phyloP scores from a whole-genome alignment of 2,113 vertebrate genomes.

The Grammomys dolichurus region DNA sequence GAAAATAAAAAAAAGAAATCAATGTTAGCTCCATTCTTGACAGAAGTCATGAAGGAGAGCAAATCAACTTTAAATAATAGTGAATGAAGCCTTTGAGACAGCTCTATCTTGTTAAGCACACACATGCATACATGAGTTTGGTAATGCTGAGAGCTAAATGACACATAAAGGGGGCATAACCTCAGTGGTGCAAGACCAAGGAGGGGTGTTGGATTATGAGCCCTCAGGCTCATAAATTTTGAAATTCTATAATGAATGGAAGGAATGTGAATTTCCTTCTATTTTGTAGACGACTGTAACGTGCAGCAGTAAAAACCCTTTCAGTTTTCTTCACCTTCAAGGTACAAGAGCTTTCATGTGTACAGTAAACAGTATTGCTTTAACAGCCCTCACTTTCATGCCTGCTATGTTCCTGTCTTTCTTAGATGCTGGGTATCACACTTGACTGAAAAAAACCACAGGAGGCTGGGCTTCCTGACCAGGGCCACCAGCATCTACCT shows the following conservation, averaged over 20 bases:
- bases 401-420: not conserved
- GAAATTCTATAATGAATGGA: not conserved
- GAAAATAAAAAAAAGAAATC: not conserved
- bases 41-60: not conserved
- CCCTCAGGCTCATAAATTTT: not conserved
- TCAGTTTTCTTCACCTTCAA: slow-evolving; percentile 23
- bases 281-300: not conserved
- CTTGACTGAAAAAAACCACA: not conserved
- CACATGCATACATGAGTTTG: not conserved
- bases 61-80: slow-evolving; percentile 30
- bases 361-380: not conserved
- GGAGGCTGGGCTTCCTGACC: not conserved
- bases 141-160: not conserved
- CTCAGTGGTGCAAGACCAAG: not conserved
- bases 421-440: not conserved
- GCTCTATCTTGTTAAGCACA: not conserved
- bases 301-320: not conserved
- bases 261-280: not conserved
- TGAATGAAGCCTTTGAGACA: not conserved
- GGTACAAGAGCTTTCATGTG: not conserved
- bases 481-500: not conserved
- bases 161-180: not conserved
- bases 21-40: not conserved
- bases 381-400: not conserved
- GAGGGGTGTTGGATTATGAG: not conserved